Base-by-base conservation (phyloP, 2,888 invertebrate genomes). In the Caenorhabditis sp. region DNA sequence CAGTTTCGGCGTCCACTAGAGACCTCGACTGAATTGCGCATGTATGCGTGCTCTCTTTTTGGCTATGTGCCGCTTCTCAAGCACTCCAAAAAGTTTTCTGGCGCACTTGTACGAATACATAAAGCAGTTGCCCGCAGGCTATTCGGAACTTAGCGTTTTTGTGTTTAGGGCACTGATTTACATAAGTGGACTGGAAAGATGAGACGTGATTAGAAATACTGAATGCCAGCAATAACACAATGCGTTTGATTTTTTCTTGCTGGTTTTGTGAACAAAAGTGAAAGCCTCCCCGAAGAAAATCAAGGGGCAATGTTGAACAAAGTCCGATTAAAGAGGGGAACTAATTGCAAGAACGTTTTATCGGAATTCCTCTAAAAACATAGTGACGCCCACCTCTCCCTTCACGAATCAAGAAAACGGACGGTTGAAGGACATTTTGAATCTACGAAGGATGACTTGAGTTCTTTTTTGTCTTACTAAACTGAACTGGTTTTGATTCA, bases 51-150 rank as follows among this genome's bases (percentile, higher is more conserved):
- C 76, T 76, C 74, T 65, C 76, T 76, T 76, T 76, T 76, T 76
- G 61, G 67, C 67, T 76, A 65, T 74, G 72, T 74, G 72, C 72
- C 65, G 64, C 51, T 74, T 65, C 65, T 74, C 60, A 51, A 70
- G 32, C 51, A 51, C 51, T 47, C 53, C 61, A 13, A 37, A 61
- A 60, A 76, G 60, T 53, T 40, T 76, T 76, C 56, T 65, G 60
- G 76, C 53, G 35, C 76, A 76, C 76, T 76, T 76, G 61, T 76
- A 76, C 76, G 76, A 76, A 76, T 76, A 61, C 67, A 76, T 67
- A 76, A 76, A 76, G 67, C 67, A 76, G 76, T 60, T 67, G 61
- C 76, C 67, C 67, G 60, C 53, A 53, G 67, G 67, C 67, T 44
- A 28, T 40, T 35, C 53, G 76, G 76, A 67, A 76, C 67, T 62